Base-by-base conservation (phyloP, 2,113 vertebrate species). In the Emydura subglobosa region DNA sequence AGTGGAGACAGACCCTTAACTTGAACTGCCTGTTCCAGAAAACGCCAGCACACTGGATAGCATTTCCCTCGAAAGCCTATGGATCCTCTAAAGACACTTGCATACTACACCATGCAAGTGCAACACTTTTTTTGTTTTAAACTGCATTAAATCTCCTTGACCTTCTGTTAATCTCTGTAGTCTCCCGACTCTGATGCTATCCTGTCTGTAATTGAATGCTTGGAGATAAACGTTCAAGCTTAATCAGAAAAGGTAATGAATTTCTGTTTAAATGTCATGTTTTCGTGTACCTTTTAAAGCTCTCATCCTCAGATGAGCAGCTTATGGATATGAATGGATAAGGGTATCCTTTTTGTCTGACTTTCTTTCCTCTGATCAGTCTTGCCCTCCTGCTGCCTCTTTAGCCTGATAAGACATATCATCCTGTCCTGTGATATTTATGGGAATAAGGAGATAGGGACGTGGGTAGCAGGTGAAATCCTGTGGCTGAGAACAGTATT, bases 51-150 rank as follows among this genome's bases (percentile, higher is more conserved):
- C 93, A 95, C 91, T 96, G 92, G 85, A 94, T 96, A 88, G 82
- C 95, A 88, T 81, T 97, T 89, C 85, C 79, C 44, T 91, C 92
- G 57, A 96, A 97, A 95, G 42, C 85, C 93, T 94, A 94, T 81
- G 90, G 90, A 82, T 82, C 22, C 53, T 42, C 81, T 81, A 84
- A 81, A 88, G 79, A 82, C 24, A 91, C 93, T 93, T 91, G 42
- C 86, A 6, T 0, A n/a, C 29, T 53, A 90, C 83, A 88, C 85
- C 76, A 31, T 65, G 83, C 19, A 9, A 49, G 86, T 76, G 84
- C 17, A 1, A 79, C 2, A 2, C 87, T 85, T 88, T 91, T 88
- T 47, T 47, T 47, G 39, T 47, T 47, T 93, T 84, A 88, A 91
- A 92, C 83, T 25, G 4, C 2, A 80, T 89, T 95, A 82, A 87